Conservation (phyloP, 2,888 invertebrate genomes). For the Neria commutata region DNA sequence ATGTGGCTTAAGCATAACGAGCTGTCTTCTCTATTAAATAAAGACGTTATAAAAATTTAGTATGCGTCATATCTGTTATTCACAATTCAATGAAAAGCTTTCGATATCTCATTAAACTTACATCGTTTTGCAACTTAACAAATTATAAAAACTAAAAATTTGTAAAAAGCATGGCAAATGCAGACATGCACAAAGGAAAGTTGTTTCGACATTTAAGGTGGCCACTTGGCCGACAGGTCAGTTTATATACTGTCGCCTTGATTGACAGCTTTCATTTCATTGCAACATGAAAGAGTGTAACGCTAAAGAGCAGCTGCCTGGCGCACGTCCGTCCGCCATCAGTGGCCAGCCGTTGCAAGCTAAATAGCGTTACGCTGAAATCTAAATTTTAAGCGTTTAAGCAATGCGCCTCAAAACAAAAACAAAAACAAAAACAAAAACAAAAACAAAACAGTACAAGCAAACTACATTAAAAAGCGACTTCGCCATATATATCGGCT, state of each 20-base stretch:
- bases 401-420: too few relatives aligned
- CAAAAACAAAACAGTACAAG: neutral
- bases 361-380: neutral
- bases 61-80: too few relatives aligned
- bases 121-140: neutral
- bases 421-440: neutral
- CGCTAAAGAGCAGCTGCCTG: neutral
- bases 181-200: neutral
- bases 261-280: constrained; percentile 56
- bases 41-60: too few relatives aligned
- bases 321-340: too few relatives aligned
- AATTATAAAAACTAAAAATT: too few relatives aligned
- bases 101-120: neutral
- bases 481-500: too few relatives aligned
- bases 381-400: too few relatives aligned
- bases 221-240: constrained; percentile 52
- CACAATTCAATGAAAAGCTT: neutral
- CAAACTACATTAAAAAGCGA: neutral
- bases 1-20: too few relatives aligned
- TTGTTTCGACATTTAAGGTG: constrained; percentile 19
- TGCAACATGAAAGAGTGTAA: neutral
- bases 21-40: too few relatives aligned
- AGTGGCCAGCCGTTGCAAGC: too few relatives aligned
- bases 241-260: constrained; percentile 38
- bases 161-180: too few relatives aligned